Evolutionary conservation across 2,113 vertebrate genomes (phyloP).

Genomic region (Centrocercus urophasianus): DNA sequence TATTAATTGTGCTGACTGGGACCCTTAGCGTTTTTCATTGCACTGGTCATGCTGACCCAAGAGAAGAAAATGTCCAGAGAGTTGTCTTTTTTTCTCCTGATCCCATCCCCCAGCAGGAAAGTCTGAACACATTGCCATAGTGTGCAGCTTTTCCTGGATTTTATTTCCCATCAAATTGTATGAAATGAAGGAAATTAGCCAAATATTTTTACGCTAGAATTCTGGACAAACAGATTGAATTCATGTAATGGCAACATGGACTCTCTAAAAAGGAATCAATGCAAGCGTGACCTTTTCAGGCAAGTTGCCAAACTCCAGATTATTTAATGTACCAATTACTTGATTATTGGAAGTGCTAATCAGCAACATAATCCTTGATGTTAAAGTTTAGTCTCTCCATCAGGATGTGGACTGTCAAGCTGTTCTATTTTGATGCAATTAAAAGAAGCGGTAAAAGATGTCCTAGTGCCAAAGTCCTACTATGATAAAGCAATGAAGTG

Average conservation of each 20-base stretch:
- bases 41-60: not conserved
- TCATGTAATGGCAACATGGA: not conserved
- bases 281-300: not conserved
- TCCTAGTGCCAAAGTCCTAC: not conserved
- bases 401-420: conserved; percentile 4
- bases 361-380: conserved; percentile 40
- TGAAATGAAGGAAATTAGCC: conserved; percentile 56
- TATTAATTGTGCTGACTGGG: not conserved
- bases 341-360: conserved; percentile 61
- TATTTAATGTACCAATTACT: conserved; percentile 53
- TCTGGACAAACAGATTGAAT: conserved; percentile 58
- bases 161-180: conserved; percentile 38
- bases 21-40: not conserved
- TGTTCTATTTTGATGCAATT: conserved; percentile 16
- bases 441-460: conserved; percentile 15
- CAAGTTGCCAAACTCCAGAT: conserved; percentile 21
- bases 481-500: not conserved
- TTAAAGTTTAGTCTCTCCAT: conserved; percentile 51
- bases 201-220: conserved; percentile 28
- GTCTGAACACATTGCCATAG: not conserved
- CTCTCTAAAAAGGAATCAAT: conserved; percentile 21
- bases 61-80: not conserved
- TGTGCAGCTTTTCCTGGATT: conserved; percentile 24
- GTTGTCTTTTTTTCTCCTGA: not conserved
- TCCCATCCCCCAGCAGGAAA: not conserved